Evolutionary conservation across 2,888 invertebrate species (phyloP).

Genomic region (Agrotis puta): DNA sequence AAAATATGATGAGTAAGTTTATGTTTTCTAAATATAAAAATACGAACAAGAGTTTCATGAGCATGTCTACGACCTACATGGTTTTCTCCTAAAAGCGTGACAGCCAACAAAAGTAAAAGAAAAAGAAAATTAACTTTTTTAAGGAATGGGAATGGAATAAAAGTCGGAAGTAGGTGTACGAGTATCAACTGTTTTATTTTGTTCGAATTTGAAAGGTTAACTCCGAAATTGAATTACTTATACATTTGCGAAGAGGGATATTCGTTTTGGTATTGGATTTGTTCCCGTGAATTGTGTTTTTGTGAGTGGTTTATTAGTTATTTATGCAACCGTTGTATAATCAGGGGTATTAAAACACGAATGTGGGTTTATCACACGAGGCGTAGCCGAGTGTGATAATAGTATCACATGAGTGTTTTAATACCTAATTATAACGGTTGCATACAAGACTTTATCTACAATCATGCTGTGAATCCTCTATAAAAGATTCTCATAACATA

Average conservation of each 20-base stretch:
- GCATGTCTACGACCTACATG: slow-evolving; percentile 29
- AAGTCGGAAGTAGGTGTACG: slow-evolving; percentile 50
- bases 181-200: slow-evolving; percentile 49
- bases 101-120: slow-evolving; percentile 44
- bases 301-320: not conserved
- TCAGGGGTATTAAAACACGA: too few relatives aligned
- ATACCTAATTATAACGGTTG: too few relatives aligned
- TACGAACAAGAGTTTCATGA: slow-evolving; percentile 31
- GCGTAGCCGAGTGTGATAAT: too few relatives aligned
- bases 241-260: slow-evolving; percentile 19
- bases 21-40: slow-evolving; percentile 33
- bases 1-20: slow-evolving; percentile 21
- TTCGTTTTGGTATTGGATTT: slow-evolving; percentile 37
- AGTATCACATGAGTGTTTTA: too few relatives aligned
- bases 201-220: slow-evolving; percentile 51
- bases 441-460: too few relatives aligned
- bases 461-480: too few relatives aligned
- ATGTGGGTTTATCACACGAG: too few relatives aligned
- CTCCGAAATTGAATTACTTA: slow-evolving; percentile 50
- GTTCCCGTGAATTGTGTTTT: not conserved
- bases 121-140: slow-evolving; percentile 61
- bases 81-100: slow-evolving; percentile 33
- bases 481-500: too few relatives aligned
- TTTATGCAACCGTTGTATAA: too few relatives aligned
- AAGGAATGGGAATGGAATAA: slow-evolving; percentile 44